Evolutionary conservation across 2,797 vertebrate genomes (phyloP), one percentile per base, ranked within the genome.

Genomic region (Naso thynnoides): DNA sequence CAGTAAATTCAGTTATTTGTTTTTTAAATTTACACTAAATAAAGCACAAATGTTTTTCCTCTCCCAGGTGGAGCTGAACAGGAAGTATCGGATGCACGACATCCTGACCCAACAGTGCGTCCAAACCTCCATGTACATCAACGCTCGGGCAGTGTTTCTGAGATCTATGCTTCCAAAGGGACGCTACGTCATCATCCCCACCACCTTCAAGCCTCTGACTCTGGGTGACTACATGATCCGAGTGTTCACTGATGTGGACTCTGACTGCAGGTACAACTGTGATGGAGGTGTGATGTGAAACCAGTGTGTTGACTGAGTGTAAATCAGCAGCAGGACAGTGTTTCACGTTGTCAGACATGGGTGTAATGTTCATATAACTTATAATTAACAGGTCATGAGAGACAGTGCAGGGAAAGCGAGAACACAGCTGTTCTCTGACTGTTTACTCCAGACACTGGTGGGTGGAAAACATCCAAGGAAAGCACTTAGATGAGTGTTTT

Each of bases 41-140:
- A 1, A 79, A 59, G 14, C 8, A 11, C 13, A 15, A 13, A 3
- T 29, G 7, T 1, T 45, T 45, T 76, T 16, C 27, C 13, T 55
- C 29, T 56, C 47, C 11, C 68, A 99, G 98, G 98, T 98, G 88
- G 98, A 99, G 78, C 68, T 94, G n/a, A 99, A 99, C 90, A 95
- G 98, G 47, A 95, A 92, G 62, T 98, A 95, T 47, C 93, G 97
- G 33, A 89, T 99, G 76, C 97, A 98, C 52, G 93, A 94, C 83
- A 86, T 97, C 16, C 85, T 96, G 21, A 95, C 95, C 42, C 97
- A 98, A 67, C 87, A 93, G 67, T 88, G 76, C 21, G 83, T 93
- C 45, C 87, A 68, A 1, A 96, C 95, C 0, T 97, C 96, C 10
- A 90, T 76, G 0, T 99, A 96, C 79, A 96, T 96, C 53, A 96